phyloP scores from a whole-genome alignment of 2,113 vertebrate species.

The Catharus bicknelli region DNA sequence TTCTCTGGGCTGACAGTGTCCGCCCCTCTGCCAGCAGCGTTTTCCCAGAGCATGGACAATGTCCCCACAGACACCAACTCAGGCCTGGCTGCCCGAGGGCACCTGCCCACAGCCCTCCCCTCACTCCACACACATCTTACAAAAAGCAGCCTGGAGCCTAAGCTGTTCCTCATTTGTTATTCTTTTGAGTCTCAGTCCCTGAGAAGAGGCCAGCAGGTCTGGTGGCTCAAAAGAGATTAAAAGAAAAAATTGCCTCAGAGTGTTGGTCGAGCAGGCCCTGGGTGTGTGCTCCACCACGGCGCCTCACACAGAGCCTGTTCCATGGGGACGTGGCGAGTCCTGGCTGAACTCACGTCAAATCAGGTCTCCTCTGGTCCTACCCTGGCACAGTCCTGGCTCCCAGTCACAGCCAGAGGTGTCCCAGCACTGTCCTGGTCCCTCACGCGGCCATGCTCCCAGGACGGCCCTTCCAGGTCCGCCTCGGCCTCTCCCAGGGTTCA shows the following conservation, averaged over 20 bases:
- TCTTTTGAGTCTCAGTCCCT: neutral
- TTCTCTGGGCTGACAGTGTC: neutral
- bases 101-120: accelerated
- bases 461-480: accelerated
- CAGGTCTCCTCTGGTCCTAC: too few species aligned
- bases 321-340: accelerated
- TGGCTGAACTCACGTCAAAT: accelerated
- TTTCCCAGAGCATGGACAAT: accelerated
- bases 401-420: accelerated
- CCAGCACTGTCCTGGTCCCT: neutral
- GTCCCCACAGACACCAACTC: neutral
- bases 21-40: accelerated
- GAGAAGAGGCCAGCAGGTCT: neutral
- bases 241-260: neutral
- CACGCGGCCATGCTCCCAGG: neutral
- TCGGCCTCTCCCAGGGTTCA: accelerated
- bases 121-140: neutral
- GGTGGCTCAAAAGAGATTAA: neutral
- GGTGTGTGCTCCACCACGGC: accelerated
- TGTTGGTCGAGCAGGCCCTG: accelerated
- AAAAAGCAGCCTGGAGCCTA: neutral
- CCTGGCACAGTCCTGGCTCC: neutral
- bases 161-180: neutral
- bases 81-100: accelerated
- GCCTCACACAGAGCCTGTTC: accelerated